These are phyloP conservation scores for Synergus umbraculus DNA, from an alignment of 2,888 invertebrate species.

Conservation along the genomic window DNA sequence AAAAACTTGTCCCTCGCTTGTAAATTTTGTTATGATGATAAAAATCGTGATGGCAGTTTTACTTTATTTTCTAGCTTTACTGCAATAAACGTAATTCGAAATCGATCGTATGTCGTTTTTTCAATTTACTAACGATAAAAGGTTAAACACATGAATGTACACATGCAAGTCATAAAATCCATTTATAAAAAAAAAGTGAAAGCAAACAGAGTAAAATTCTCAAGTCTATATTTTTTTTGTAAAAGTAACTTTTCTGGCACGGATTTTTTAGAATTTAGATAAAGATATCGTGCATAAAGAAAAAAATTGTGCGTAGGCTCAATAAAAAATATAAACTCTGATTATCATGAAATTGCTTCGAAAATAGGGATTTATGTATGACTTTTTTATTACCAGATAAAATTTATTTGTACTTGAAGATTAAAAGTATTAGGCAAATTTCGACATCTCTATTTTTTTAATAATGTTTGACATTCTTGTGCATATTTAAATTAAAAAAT, in stretches of 20 bases:
- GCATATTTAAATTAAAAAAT: not conserved
- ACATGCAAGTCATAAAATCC: not conserved
- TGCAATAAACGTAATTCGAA: not conserved
- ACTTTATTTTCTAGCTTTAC: not conserved
- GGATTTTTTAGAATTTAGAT: not conserved
- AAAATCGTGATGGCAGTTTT: not conserved
- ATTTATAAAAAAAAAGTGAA: not conserved
- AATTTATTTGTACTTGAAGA: not conserved
- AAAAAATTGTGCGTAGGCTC: not conserved
- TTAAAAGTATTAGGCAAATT: not conserved
- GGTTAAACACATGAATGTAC: not conserved
- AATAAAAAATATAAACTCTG: not conserved
- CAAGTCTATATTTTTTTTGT: not conserved
- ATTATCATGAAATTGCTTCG: not conserved
- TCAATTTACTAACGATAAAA: not conserved
- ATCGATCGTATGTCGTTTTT: not conserved
- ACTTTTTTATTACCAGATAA: not conserved
- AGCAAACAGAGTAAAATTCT: not conserved
- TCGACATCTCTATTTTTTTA: not conserved
- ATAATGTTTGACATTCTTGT: not conserved
- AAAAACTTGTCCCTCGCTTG: not conserved
- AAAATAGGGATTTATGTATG: not conserved
- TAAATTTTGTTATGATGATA: not conserved
- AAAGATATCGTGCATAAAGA: not conserved
- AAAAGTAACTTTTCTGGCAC: not conserved